Conservation (phyloP, 2,797 vertebrate species). For the Argyrosomus regius region DNA sequence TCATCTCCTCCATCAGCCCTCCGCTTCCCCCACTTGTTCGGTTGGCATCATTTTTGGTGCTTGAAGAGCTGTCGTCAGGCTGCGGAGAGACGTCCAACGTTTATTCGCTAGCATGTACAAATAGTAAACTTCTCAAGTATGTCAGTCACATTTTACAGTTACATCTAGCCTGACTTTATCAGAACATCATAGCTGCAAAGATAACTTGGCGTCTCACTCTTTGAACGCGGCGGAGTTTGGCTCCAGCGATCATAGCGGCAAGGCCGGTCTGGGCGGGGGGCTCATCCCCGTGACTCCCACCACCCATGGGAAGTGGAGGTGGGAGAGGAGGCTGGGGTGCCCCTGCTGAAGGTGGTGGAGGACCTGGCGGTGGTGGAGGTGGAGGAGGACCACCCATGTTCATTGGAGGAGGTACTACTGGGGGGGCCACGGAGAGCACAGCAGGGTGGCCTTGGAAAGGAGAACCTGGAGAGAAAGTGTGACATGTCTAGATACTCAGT, state of each 20-base stretch:
- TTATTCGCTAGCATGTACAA: neutral
- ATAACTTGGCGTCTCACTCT: constrained; percentile 83
- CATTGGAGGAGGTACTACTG: constrained; percentile 85
- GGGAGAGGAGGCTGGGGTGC: constrained; percentile 89
- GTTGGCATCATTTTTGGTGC: constrained; percentile 92
- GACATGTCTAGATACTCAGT: neutral
- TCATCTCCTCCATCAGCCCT: constrained; percentile 99
- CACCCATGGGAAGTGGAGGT: constrained; percentile 79
- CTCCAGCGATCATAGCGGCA: constrained; percentile 95
- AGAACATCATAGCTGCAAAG: constrained; percentile 11
- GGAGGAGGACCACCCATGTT: constrained; percentile 84
- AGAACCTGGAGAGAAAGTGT: constrained; percentile 85
- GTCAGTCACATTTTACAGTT: constrained; percentile 2
- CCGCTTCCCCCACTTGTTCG: constrained; percentile 94
- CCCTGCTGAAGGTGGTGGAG: constrained; percentile 78
- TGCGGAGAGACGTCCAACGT: constrained; percentile 58
- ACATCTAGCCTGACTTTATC: neutral
- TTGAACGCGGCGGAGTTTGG: constrained; percentile 96
- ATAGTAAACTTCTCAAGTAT: neutral
- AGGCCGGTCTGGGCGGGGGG: constrained; percentile 88
- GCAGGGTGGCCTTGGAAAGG: constrained; percentile 93
- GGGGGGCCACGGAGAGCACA: constrained; percentile 86
- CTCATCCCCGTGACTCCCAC: constrained; percentile 86
- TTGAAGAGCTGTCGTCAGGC: constrained; percentile 90
- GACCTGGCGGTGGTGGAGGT: constrained; percentile 83